phyloP scores from a whole-genome alignment of 2,113 vertebrate genomes.

The Rutilus rutilus region DNA sequence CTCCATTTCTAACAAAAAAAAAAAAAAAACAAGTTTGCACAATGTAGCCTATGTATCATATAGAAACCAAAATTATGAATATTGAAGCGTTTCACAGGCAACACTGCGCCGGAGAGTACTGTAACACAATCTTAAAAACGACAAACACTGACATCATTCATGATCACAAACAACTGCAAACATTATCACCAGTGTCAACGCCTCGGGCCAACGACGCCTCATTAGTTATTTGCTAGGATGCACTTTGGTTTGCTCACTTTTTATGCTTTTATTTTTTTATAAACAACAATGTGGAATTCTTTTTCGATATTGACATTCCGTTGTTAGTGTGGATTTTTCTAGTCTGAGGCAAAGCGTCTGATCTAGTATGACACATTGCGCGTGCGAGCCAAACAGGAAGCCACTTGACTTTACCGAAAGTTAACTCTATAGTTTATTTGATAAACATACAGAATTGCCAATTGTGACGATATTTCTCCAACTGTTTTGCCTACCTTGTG shows the following conservation, averaged over 20 bases:
- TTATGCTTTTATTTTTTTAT: background rate
- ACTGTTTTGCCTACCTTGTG: slow-evolving; percentile 4
- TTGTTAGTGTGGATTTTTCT: background rate
- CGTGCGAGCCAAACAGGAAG: background rate
- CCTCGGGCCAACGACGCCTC: background rate
- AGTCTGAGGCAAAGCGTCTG: background rate
- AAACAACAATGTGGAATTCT: background rate
- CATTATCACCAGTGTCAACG: background rate
- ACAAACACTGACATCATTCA: background rate
- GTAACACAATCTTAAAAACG: background rate
- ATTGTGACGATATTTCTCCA: background rate
- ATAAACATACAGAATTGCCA: background rate
- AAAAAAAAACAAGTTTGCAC: background rate
- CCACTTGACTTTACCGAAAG: background rate
- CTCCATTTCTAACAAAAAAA: background rate
- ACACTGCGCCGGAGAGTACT: background rate
- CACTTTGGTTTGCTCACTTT: background rate
- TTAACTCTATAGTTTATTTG: background rate
- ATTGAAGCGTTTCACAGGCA: background rate
- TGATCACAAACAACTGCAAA: background rate
- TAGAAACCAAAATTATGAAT: too few species aligned
- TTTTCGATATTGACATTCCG: background rate
- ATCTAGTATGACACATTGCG: background rate
- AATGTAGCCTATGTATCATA: background rate
- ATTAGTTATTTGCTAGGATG: background rate